Evolutionary conservation across 2,888 invertebrate species (phyloP).

Genomic region (Flabesymbios commensalis): DNA sequence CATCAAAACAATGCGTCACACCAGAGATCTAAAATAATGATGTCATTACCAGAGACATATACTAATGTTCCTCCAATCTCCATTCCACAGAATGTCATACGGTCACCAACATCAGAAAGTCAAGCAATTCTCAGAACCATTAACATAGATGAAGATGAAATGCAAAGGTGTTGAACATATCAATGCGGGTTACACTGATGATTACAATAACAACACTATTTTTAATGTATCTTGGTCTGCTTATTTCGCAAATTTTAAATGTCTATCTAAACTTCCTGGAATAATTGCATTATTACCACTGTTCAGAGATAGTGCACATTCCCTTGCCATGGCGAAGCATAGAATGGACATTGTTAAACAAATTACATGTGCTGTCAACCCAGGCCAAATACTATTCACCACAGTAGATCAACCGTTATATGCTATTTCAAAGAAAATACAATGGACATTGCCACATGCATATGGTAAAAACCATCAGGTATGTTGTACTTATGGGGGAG

Average conservation of each 20-base stretch:
- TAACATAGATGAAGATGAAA: too few species aligned
- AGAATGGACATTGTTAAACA: constrained; percentile 1
- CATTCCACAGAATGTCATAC: too few species aligned
- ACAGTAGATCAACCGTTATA: constrained; percentile 7
- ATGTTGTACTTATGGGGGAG: constrained; percentile 12
- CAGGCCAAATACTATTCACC: constrained; percentile 7
- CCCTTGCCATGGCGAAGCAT: constrained; percentile 25
- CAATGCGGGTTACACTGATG: too few species aligned
- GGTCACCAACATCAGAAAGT: too few species aligned
- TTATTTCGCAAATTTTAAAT: constrained; percentile 11
- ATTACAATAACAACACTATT: too few species aligned
- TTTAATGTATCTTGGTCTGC: constrained; percentile 15
- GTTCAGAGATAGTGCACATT: constrained; percentile 15
- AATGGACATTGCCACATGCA: constrained; percentile 10
- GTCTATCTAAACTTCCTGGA: not conserved
- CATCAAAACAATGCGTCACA: too few species aligned
- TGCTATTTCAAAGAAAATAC: constrained; percentile 12
- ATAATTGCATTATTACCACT: constrained; percentile 14
- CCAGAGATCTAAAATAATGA: too few species aligned
- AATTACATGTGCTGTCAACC: constrained; percentile 6
- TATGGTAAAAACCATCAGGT: constrained; percentile 15
- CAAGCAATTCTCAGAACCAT: too few species aligned
- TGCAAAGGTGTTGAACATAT: too few species aligned
- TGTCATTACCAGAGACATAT: too few species aligned
- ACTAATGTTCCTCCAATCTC: too few species aligned